Evolutionary conservation across 2,113 vertebrate genomes (phyloP), one percentile per base, ranked within the genome.

Genomic region (Eretmochelys imbricata): DNA sequence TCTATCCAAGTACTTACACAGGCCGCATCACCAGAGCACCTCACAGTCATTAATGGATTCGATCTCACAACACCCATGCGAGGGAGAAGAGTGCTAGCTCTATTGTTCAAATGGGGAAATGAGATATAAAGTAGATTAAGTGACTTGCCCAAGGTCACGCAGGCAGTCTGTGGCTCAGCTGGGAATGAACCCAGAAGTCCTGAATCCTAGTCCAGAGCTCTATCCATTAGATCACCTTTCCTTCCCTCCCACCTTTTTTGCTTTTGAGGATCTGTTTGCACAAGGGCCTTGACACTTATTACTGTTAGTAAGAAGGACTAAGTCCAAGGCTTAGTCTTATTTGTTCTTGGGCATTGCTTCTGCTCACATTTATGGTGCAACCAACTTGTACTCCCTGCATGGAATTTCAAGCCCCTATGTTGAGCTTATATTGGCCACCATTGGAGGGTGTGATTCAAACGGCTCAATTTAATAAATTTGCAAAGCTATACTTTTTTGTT

Each of bases 21-120:
- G 46, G 0, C 3, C 10, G 1, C 6, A 6, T 19, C 38, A 11
- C 81, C 80, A 51, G 0, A 80, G 27, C 48, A 82, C 35, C 59
- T 16, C 19, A 75, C 10, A 16, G 42, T 29, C n/a, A 72, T 38
- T 72, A 72, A 5, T 72, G 46, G 75, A 46, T 25, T 76, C 6
- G 6, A 48, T 48, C 46, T 48, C 7, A 48, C 24, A 48, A 78
- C 11, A 27, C 3, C 24, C 42, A 16, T 12, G 75, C 5, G 38
- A 76, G 5, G 75, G 75, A 46, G 24, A 27, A 76, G 12, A 76
- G 25, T 27, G 22, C 75, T 76, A 48, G 24, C 22, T 42, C 10
- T 14, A 46, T 38, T 69, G 35, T 20, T 35, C 65, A 69, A 38
- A n/a, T 72, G n/a, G 38, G 72, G 57, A 19, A 29, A 5, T 38